Evolutionary conservation across 2,888 invertebrate species (phyloP), one percentile per base, ranked within the genome.

Genomic region (Zhengitettix transpicula): DNA sequence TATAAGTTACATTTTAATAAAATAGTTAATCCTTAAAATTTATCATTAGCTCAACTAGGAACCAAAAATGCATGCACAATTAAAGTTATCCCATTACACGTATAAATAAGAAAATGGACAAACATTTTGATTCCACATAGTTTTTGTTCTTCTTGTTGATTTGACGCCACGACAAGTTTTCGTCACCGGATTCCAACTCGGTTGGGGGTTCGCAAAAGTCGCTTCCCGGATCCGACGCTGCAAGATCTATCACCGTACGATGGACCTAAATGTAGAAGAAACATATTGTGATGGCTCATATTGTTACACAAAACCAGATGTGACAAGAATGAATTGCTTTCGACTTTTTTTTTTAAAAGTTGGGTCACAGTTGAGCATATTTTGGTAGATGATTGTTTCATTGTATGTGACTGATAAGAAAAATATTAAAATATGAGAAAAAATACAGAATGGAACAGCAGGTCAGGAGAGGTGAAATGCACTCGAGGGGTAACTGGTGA

Each of bases 241-340:
- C 78, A 63, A 79, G 69, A 64, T 78, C 78, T 65, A 79, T 70
- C 0, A 73, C 72, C 16, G 73, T 71, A 57, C 77, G 73, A 51
- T 71, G 69, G 52, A 65, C 68, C 68, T 59, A 42, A 10, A 63
- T 53, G 5, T 11, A 52, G 17, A n/a, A n/a, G n/a, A 16, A 15
- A 11, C 17, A 17, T 10, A 8, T 47, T 47, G n/a, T 28, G 28
- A 28, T 28, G 7, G 28, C 28, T 28, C 28, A 28, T 28, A 28
- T 28, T 28, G 3, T 28, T 28, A 28, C 28, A 5, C 28, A 2
- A 28, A 5, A 28, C 28, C 28, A 28, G 7, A 28, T 28, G 28
- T 28, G 28, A 28, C n/a, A n/a, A n/a, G n/a, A n/a, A 5, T 28
- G 28, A 2, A 28, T 28, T 28, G 3, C 28, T 7, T 28, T 28